These are phyloP conservation scores for Sciurus vulgaris DNA, from an alignment of 2,797 vertebrate species.

Conservation along the genomic window DNA sequence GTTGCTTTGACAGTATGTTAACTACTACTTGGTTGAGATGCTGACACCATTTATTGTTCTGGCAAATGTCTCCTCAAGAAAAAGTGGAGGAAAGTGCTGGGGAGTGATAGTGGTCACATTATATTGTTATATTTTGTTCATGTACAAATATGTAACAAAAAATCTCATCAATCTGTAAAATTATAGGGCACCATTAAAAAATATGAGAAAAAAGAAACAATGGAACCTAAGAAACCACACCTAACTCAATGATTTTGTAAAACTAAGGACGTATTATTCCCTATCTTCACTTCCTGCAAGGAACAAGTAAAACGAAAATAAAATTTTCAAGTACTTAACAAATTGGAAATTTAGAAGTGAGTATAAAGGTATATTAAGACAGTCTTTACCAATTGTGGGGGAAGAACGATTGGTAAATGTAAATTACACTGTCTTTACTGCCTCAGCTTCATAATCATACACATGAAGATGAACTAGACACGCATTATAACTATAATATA, in stretches of 20 bases:
- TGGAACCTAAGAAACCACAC: neutral
- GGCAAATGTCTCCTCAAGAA: slow-evolving; percentile 56
- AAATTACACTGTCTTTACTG: neutral
- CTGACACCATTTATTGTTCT: slow-evolving; percentile 73
- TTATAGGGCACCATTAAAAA: no score
- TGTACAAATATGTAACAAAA: no score
- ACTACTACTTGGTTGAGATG: slow-evolving; percentile 71
- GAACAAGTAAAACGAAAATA: slow-evolving; percentile 54
- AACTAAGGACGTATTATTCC: slow-evolving; percentile 24
- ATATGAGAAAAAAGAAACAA: neutral
- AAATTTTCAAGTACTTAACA: slow-evolving; percentile 62
- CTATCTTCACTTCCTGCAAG: neutral
- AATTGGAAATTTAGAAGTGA: slow-evolving; percentile 78
- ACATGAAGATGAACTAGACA: neutral
- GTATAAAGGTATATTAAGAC: slow-evolving; percentile 29
- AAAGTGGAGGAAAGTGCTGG: no score
- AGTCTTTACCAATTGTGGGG: neutral
- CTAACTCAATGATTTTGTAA: slow-evolving; percentile 13
- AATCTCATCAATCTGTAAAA: no score
- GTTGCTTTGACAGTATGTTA: slow-evolving; percentile 63
- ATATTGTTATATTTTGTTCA: no score
- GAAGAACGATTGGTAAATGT: neutral
- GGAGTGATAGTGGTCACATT: no score
- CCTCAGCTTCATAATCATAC: neutral
- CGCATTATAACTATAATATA: neutral